These are phyloP conservation scores for Mongoloraphidia duomilia DNA, from an alignment of 2,888 invertebrate genomes.

Conservation along the genomic window DNA sequence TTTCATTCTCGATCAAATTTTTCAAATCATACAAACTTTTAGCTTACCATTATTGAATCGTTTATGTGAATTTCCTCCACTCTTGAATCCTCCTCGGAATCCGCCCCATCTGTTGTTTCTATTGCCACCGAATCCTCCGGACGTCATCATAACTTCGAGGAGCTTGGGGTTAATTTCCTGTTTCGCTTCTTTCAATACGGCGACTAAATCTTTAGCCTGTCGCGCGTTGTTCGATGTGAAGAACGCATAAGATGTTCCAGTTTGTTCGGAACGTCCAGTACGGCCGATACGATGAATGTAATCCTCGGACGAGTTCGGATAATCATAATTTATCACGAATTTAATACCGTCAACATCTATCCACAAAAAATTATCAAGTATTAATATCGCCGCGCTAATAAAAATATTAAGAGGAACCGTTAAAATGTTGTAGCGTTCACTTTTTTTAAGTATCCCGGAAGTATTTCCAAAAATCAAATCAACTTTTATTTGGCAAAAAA, in stretches of 20 bases:
- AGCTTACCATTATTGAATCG: constrained; percentile 13
- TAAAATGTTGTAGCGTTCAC: too few species aligned
- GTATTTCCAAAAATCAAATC: too few species aligned
- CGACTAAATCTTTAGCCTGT: constrained; percentile 78
- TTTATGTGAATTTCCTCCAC: constrained; percentile 20
- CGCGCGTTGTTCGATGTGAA: constrained; percentile 79
- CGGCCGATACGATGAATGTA: constrained; percentile 93
- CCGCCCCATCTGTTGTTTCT: constrained; percentile 39
- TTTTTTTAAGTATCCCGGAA: too few species aligned
- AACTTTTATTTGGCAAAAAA: too few species aligned
- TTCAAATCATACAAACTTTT: too few species aligned
- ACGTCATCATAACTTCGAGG: constrained; percentile 57
- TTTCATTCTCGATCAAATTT: too few species aligned
- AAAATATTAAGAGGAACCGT: not conserved
- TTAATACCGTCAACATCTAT: constrained; percentile 93
- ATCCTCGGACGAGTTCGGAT: constrained; percentile 89
- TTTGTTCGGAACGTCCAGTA: constrained; percentile 75
- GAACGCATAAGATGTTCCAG: constrained; percentile 89
- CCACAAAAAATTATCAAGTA: constrained; percentile 10
- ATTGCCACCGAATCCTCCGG: constrained; percentile 43
- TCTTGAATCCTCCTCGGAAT: constrained; percentile 26
- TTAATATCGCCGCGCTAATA: not conserved
- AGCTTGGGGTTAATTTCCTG: constrained; percentile 81
- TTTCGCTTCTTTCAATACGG: constrained; percentile 80
- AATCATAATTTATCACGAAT: constrained; percentile 93